Evolutionary conservation across 2,888 invertebrate species (phyloP), one percentile per base, ranked within the genome.

Genomic region (Gari tellinella): DNA sequence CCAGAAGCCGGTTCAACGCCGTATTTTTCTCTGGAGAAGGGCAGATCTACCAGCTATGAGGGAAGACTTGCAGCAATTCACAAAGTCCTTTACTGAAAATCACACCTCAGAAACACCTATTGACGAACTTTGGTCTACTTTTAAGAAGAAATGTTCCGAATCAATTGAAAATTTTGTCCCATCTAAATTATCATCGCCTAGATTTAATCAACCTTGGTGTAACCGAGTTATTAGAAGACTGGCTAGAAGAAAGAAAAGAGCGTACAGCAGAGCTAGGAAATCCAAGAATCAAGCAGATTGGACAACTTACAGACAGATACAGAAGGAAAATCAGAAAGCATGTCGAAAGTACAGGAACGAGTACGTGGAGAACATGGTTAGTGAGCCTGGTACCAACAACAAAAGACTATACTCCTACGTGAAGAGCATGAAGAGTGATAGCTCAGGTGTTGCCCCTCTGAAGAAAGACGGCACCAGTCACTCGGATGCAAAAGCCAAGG

Each of bases 241-340:
- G 5, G 43, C 61, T 14, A 43, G 41, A 26, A 52, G 52, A 26
- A 61, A 68, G 55, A 51, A 68, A 31, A 61, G 61, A 53, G 53
- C 60, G 1, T 56, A 56, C 25, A 23, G 41, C 12, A 57, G 38
- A 49, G 58, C 57, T 1, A 41, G 17, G 10, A 19, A 21, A 19
- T 51, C 48, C 21, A 26, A 40, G n/a, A 31, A 14, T 10, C 40
- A 51, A 15, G 17, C 48, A 31, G 51, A 62, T 21, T 49, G 40
- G 61, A 1, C 23, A 4, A 31, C 17, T 3, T 49, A 61, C 41
- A 48, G 19, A 38, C 25, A 49, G 15, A 37, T 61, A 8, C 49
- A 61, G 40, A 61, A 38, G 19, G n/a, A 38, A 14, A n/a, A n/a
- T 45, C 60, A 38, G 40, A 23, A 31, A 15, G 19, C 46, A 58